Evolutionary conservation across 2,113 vertebrate genomes (phyloP).

Genomic region (Terrapene triunguis): DNA sequence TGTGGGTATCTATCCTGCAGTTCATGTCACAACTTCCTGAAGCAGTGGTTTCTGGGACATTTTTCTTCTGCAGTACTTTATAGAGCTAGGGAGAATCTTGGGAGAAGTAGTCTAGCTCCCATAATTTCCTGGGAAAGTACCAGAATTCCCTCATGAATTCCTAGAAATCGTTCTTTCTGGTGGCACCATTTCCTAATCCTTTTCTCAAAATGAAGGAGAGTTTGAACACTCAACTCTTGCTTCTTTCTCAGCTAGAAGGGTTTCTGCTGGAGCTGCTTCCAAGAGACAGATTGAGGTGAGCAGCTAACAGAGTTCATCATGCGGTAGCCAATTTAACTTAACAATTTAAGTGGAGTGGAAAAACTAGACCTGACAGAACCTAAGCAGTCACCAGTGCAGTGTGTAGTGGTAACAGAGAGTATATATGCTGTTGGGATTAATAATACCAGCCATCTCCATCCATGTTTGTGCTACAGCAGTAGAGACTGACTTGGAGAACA

Average conservation of each 20-base stretch:
- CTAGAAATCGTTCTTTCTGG: neutral
- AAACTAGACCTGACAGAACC: neutral
- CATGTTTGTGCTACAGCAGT: neutral
- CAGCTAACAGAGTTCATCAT: neutral
- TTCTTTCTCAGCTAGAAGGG: neutral
- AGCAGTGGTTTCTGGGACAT: neutral
- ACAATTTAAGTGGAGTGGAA: neutral
- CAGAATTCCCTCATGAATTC: neutral
- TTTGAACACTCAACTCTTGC: neutral
- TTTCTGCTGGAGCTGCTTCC: neutral
- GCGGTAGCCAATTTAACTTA: neutral
- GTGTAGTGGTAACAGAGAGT: neutral
- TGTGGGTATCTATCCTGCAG: neutral
- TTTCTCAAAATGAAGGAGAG: neutral
- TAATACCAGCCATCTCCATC: neutral
- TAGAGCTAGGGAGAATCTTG: neutral
- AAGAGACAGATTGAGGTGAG: neutral
- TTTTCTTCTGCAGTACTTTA: neutral
- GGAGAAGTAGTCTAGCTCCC: neutral
- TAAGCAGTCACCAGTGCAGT: neutral
- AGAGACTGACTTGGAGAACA: neutral
- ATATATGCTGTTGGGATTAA: neutral
- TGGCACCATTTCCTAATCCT: accelerated
- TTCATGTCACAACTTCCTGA: neutral
- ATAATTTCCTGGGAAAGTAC: neutral